Evolutionary conservation across 2,113 vertebrate species (phyloP).

Genomic region (Perca flavescens): DNA sequence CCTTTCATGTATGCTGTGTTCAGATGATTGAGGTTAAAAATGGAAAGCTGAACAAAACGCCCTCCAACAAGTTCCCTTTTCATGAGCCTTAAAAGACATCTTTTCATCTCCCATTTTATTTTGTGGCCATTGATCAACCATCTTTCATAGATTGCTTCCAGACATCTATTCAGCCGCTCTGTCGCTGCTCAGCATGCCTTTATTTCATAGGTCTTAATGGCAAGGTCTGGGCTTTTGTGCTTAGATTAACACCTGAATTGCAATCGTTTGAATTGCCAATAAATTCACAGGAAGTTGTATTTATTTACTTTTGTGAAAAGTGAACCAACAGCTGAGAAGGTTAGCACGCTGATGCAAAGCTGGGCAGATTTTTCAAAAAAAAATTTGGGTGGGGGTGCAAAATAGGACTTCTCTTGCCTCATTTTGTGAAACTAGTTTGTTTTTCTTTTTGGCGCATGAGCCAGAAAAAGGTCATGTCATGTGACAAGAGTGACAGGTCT

Average conservation of each 20-base stretch:
- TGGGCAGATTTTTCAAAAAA: constrained; percentile 24
- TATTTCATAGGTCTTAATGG: constrained; percentile 69
- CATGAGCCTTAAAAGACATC: constrained; percentile 74
- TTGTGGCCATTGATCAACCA: constrained; percentile 73
- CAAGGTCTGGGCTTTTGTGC: constrained; percentile 69
- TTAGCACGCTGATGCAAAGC: constrained; percentile 33
- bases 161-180: constrained; percentile 67
- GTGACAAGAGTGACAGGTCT: constrained; percentile 73
- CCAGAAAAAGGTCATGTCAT: constrained; percentile 74
- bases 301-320: constrained; percentile 23
- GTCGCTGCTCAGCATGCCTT: constrained; percentile 63
- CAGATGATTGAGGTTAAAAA: constrained; percentile 73
- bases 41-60: constrained; percentile 66
- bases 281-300: constrained; percentile 35
- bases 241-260: constrained; percentile 63
- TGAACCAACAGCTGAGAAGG: constrained; percentile 10
- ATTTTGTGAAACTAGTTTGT: constrained; percentile 42
- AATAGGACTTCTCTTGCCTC: constrained; percentile 46
- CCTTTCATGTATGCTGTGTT: constrained; percentile 56
- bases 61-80: constrained; percentile 69
- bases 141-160: constrained; percentile 73
- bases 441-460: constrained; percentile 17
- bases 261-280: constrained; percentile 49
- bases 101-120: constrained; percentile 76
- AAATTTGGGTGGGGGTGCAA: constrained; percentile 1